Base-by-base conservation (phyloP, 1,140 invertebrate species). In the Ctenoplectra terminalis region DNA sequence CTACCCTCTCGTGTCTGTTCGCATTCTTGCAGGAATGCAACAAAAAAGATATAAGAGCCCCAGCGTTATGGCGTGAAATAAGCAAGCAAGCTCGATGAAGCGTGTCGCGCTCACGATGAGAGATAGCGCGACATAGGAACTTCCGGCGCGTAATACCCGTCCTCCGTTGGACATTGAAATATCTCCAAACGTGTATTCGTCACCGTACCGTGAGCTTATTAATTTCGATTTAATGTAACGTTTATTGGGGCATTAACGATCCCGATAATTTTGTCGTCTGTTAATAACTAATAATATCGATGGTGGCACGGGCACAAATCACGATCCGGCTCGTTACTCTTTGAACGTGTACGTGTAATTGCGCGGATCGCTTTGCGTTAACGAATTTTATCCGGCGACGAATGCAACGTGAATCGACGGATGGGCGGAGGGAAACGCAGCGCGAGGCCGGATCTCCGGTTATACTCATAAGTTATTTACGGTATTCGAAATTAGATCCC, bases 391-490 rank as follows among this genome's bases (percentile, higher is more conserved):
- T 26, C 15, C 11, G 7, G 67, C 31, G 66, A 46, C 50, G 66
- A 70, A 56, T 70, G 6, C 26, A 40, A 40, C 64, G 50, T 9
- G 40, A 40, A 17, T 23, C 20, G 29, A 40, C 34, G 54, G n/a
- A 29, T n/a, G 43, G 20, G 34, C 15, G 17, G 11, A 17, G 23
- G 37, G 54, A 58, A 58, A 29, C 52, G 37, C 70, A 50, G 20
- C 29, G 43, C 26, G 23, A 29, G 23, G 66, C 70, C 58, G 50
- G 31, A 69, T 34, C 31, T 54, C 43, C 63, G 31, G 52, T 56
- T 74, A 61, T 43, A 20, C 60, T 80, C 60, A 81, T 74, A 74
- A 81, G 78, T 74, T 81, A 81, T 81, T 81, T 73, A 74, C 78
- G 78, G 48, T 64, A 74, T 74, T 74, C 71, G 60, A 74, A 81